Conservation (phyloP, 1,140 invertebrate species). For the Gryllus bimaculatus region DNA sequence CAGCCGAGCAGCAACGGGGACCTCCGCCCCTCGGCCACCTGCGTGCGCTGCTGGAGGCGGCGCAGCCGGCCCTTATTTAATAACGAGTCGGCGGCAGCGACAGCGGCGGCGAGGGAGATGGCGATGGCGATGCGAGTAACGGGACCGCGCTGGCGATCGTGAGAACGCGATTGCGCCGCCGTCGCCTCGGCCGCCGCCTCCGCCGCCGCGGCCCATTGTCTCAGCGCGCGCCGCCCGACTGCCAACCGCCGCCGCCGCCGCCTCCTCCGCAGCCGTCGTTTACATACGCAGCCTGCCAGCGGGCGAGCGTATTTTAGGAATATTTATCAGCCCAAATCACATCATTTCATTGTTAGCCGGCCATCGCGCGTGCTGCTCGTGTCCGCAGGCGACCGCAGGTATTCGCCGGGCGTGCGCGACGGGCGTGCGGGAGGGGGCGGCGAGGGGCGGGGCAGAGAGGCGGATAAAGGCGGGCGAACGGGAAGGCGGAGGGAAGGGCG, state of each 20-base stretch:
- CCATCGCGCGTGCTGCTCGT: neutral
- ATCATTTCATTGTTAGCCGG: neutral
- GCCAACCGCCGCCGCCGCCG: too few species aligned
- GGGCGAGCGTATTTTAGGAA: neutral
- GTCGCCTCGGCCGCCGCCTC: too few species aligned
- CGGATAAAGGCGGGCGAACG: neutral
- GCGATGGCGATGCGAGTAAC: neutral
- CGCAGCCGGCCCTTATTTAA: neutral
- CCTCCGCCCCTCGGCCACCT: too few species aligned
- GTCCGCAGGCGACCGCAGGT: neutral
- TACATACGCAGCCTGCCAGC: neutral
- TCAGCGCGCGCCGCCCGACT: neutral
- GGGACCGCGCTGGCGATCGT: neutral
- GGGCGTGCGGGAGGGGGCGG: too few species aligned
- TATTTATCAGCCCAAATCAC: constrained; percentile 1
- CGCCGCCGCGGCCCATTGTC: too few species aligned
- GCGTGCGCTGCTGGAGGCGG: too few species aligned
- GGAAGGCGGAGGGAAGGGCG: neutral
- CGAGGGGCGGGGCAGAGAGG: neutral
- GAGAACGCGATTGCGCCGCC: neutral
- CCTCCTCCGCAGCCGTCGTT: neutral
- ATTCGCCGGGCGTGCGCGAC: neutral
- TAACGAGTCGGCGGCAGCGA: neutral
- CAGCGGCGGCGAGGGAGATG: neutral
- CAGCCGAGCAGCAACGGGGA: too few species aligned